Evolutionary conservation across 2,113 vertebrate species (phyloP).

Genomic region (Colius striatus): DNA sequence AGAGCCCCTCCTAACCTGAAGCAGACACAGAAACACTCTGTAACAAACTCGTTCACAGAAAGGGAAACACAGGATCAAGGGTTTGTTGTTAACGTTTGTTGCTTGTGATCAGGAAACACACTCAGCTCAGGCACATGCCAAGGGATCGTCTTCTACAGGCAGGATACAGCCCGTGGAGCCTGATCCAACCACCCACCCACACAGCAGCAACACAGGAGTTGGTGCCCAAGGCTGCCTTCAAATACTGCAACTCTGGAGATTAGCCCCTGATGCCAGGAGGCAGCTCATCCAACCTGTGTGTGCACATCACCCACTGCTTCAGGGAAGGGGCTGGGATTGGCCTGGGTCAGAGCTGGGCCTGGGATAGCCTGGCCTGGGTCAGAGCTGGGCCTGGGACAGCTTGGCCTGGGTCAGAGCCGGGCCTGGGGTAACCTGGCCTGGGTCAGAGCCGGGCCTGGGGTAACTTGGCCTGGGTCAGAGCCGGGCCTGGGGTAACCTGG

Average conservation of each 20-base stretch:
- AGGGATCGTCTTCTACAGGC: fast-evolving
- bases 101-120: background rate
- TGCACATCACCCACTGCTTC: fast-evolving
- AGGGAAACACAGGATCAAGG: background rate
- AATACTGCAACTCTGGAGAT: background rate
- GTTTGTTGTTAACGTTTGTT: background rate
- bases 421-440: too few species aligned
- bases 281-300: fast-evolving
- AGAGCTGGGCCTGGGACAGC: too few species aligned
- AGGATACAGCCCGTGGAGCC: fast-evolving
- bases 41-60: background rate
- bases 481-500: too few species aligned
- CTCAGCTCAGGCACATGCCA: background rate
- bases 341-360: too few species aligned
- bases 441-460: too few species aligned
- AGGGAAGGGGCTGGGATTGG: background rate
- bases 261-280: background rate
- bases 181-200: fast-evolving
- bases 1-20: fast-evolving
- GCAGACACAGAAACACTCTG: fast-evolving
- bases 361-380: too few species aligned
- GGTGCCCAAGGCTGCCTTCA: fast-evolving
- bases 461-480: too few species aligned
- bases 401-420: too few species aligned
- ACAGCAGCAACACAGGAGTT: fast-evolving